Percentiles rank a stretch among this genome's conserved stretches.
Evolutionary conservation across 2,113 vertebrate species (phyloP).

Genomic region (Toxostoma redivivum): DNA sequence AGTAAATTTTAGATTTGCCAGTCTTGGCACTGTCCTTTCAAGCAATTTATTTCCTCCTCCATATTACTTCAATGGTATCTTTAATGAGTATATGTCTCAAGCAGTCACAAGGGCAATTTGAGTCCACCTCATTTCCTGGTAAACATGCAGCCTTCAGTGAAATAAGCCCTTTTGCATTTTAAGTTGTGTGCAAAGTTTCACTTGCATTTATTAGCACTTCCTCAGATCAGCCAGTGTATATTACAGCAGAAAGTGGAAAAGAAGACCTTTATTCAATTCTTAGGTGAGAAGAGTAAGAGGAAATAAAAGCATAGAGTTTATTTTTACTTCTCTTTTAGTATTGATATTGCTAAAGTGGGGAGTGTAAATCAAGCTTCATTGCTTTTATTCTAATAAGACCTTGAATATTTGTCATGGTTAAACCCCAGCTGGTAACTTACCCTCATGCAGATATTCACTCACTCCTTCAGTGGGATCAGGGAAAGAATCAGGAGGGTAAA

Average conservation of each 20-base stretch:
- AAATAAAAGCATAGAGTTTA: not conserved
- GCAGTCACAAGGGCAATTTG: not conserved
- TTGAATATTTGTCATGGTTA: not conserved
- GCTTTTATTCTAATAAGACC: not conserved
- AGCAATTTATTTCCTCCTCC: constrained; percentile 14
- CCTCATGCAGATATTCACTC: not conserved
- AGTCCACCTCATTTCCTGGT: not conserved
- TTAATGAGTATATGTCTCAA: not conserved
- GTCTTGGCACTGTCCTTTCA: not conserved
- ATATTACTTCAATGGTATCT: not conserved
- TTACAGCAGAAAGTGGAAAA: not conserved
- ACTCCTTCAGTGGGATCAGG: not conserved
- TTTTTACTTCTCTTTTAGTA: constrained; percentile 9
- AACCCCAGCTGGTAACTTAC: not conserved
- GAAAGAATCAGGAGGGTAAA: not conserved
- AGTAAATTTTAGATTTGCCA: constrained; percentile 46
- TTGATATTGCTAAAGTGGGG: not conserved
- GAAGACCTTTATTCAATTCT: not conserved
- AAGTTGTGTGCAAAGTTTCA: constrained; percentile 12
- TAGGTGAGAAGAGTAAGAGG: not conserved
- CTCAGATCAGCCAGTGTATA: not conserved
- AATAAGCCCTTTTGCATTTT: not conserved
- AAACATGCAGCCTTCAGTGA: not conserved
- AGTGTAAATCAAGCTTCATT: not conserved
- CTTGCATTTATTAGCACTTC: constrained; percentile 9